Evolutionary conservation across 1,140 invertebrate species (phyloP), one percentile per base, ranked within the genome.

Genomic region (Centruroides vittatus): DNA sequence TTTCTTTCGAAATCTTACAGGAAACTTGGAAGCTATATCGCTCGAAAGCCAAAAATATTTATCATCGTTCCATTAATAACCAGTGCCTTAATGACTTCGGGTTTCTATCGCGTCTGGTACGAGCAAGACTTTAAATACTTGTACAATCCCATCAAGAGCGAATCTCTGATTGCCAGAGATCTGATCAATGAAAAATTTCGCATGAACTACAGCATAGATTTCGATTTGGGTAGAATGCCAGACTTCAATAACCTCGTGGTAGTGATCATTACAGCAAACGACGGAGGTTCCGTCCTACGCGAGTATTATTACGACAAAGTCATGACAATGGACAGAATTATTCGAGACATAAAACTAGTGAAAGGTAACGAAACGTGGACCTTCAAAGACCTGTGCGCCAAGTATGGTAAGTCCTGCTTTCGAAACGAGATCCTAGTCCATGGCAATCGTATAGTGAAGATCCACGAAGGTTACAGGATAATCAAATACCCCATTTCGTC

Each of bases 61-160:
- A 41, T 41, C 41, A 8, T 41, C 8, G 41, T 41, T 41, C 41
- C 41, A 41, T 6, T 41, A 5, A 41, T 41, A 41, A 3, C 8
- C 41, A 41, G 41, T 41, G 41, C 5, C 8, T 41, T 41, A 41
- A 41, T 41, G 41, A 6, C 41, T 41, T 41, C 41, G 8, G 41
- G 41, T 6, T 41, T 41, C 41, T 8, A 41, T 41, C 41, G 41
- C 1, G 41, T 41, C 5, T 6, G 41, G 8, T 41, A 89, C 74
- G 86, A 89, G 76, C 89, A 90, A 72, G 89, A 93, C 75, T 88
- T 89, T 3, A 89, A 92, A 72, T 92, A 91, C 74, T 78, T 93
- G 6, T 93, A 92, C 76, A 89, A 86, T 11, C 89, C 89, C 0
- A 78, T 89, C 59, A 84, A 86, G 67, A 89, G 88, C 1, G 83